Base-by-base conservation (phyloP, 2,113 vertebrate species). In the Thymallus thymallus region DNA sequence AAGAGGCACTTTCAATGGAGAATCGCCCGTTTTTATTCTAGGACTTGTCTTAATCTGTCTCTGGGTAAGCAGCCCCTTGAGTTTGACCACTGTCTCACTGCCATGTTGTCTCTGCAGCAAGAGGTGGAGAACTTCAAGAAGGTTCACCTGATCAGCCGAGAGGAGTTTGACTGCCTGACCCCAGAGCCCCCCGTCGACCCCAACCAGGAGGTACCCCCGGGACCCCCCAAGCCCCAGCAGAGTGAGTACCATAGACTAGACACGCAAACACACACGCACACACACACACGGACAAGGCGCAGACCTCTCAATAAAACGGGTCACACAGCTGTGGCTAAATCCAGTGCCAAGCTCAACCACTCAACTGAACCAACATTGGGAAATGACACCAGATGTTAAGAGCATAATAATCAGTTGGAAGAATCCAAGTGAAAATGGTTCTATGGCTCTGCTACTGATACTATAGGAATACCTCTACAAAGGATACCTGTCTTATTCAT, bases 91-190 rank as follows among this genome's bases (percentile, higher is more conserved):
- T 65, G 12, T 1, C 16, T 51, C 13, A 4, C 16, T 4, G 3
- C 5, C 1, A 56, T 68, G 23, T 45, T 1, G 3, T 67, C 76
- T 24, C 58, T 69, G 48, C 87, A 94, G 93, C 93, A 95, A 91
- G 96, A 98, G 80, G 90, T 94, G 71, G 97, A 98, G 82, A 94
- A 92, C 88, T 98, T 97, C 78, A 96, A 94, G 91, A 98, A 97
- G 91, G 84, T 97, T 62, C 96, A 91, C 83, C 79, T 98, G 73
- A 94, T 97, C 88, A 95, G 91, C 88, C 92, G 95, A 89, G 94
- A 96, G 20, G 93, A 96, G 79, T 97, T 96, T 79, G 92, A 95
- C 30, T 93, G 85, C 20, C 89, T 95, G 85, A 79, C 91, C 81
- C 94, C 94, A 46, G 94, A 96, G 85, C 80, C 85, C 68, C 77